Evolutionary conservation across 2,888 invertebrate species (phyloP).

Genomic region (Odontocerum albicorne): DNA sequence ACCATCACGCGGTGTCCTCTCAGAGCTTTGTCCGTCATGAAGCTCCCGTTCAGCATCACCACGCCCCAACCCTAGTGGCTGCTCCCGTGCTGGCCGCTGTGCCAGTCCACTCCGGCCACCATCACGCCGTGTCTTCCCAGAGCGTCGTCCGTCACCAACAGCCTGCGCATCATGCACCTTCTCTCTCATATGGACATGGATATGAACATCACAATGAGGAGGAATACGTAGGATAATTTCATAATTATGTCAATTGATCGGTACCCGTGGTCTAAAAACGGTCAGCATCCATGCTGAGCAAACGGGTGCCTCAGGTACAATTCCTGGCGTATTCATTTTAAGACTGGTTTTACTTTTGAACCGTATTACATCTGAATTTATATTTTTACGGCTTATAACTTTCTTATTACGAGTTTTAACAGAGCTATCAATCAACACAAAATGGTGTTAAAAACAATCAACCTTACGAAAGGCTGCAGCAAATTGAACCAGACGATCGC

Average conservation of each 20-base stretch:
- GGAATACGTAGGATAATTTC: conserved; percentile 17
- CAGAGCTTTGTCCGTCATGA: conserved; percentile 47
- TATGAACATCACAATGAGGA: conserved; percentile 16
- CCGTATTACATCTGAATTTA: too few species aligned
- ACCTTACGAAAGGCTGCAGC: too few species aligned
- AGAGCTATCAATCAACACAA: too few species aligned
- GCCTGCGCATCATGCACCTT: conserved; percentile 37
- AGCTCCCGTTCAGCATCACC: conserved; percentile 8
- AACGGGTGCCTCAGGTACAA: too few species aligned
- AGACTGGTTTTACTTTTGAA: too few species aligned
- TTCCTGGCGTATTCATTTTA: too few species aligned
- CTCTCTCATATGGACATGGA: conserved; percentile 3
- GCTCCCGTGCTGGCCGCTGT: conserved; percentile 42
- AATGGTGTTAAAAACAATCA: too few species aligned
- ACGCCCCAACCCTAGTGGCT: conserved; percentile 37
- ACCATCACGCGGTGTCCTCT: conserved; percentile 48
- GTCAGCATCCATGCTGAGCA: too few species aligned
- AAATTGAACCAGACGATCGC: too few species aligned
- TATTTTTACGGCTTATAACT: too few species aligned
- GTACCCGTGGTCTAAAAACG: too few species aligned
- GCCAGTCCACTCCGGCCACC: conserved; percentile 49
- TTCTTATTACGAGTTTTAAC: too few species aligned
- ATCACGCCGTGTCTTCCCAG: conserved; percentile 48
- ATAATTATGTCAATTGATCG: neutral
- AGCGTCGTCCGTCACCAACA: conserved; percentile 46